Base-by-base conservation (phyloP, 35 echinoderm and acorn worm species). In the Antedon bifida region DNA sequence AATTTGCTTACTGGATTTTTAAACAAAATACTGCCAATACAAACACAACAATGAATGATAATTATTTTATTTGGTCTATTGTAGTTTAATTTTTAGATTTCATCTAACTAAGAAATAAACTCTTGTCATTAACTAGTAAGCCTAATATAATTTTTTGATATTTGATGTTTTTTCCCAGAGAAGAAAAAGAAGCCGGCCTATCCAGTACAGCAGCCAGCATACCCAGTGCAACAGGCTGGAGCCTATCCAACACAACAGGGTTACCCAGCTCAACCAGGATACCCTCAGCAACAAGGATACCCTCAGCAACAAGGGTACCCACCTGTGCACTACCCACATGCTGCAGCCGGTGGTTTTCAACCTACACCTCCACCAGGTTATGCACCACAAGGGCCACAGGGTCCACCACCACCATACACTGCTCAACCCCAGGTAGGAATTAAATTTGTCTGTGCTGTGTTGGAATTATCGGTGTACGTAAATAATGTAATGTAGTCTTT, bases 321-420 rank as follows among this genome's bases (percentile, higher is more conserved):
- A 32, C 81, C 33, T 14, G 34, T 0, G 33, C 51, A 79, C n/a
- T n/a, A n/a, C n/a, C n/a, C n/a, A n/a, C n/a, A n/a, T n/a, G n/a
- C n/a, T n/a, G n/a, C n/a, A n/a, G n/a, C n/a, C n/a, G n/a, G n/a
- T n/a, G n/a, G n/a, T n/a, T n/a, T n/a, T n/a, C n/a, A n/a, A n/a
- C n/a, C n/a, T n/a, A 31, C 11, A 32, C 11, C 76, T 30, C 5
- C 31, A 34, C 9, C 33, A 29, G n/a, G 17, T 23, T 64, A 21
- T 8, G 51, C 51, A 2, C 9, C 23, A 26, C 51, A 8, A n/a
- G n/a, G n/a, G 16, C 78, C 78, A 10, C 78, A 80, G 34, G 78
- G 78, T 0, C 78, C 78, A 35, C 78, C 78, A 36, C 78, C 78
- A 35, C 78, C 78, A 0, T 80, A 80, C 34, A 77, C 76, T 31